phyloP scores from a whole-genome alignment of 1,140 invertebrate genomes.

The Steinernema khuongi region DNA sequence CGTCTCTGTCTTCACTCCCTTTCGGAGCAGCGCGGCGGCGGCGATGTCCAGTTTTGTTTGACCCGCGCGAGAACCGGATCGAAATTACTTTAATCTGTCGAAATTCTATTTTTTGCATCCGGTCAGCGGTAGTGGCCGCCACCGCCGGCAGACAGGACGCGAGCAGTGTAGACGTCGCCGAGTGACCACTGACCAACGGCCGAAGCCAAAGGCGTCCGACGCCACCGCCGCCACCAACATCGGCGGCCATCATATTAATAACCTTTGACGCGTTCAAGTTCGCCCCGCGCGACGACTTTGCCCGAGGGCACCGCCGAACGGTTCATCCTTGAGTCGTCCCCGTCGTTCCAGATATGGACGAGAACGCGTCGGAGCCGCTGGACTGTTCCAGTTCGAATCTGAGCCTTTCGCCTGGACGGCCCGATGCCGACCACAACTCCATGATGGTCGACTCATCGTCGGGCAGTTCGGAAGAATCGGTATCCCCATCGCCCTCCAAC shows the following conservation, averaged over 20 bases:
- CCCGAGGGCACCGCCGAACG: neutral
- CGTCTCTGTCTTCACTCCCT: neutral
- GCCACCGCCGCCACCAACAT: neutral
- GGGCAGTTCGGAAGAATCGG: neutral
- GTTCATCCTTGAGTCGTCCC: constrained; percentile 15
- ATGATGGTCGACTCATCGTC: constrained; percentile 13
- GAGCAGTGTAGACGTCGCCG: neutral
- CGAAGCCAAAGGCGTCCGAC: neutral
- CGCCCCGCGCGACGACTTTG: constrained; percentile 11
- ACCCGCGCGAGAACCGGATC: constrained; percentile 14
- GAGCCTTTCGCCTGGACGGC: neutral
- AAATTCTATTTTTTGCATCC: constrained; percentile 17
- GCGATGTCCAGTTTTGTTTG: constrained; percentile 9
- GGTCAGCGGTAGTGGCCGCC: neutral
- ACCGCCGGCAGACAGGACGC: neutral
- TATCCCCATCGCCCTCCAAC: neutral
- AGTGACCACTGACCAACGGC: neutral
- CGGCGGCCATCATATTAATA: neutral
- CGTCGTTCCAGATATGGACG: constrained; percentile 16
- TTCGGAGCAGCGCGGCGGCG: neutral
- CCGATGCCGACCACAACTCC: constrained; percentile 9
- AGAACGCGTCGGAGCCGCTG: constrained; percentile 12
- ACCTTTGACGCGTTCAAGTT: neutral
- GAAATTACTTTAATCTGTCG: constrained; percentile 17
- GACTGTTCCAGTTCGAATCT: constrained; percentile 12